Evolutionary conservation across 2,888 invertebrate species (phyloP).

Genomic region (Nasonovia ribisnigri): DNA sequence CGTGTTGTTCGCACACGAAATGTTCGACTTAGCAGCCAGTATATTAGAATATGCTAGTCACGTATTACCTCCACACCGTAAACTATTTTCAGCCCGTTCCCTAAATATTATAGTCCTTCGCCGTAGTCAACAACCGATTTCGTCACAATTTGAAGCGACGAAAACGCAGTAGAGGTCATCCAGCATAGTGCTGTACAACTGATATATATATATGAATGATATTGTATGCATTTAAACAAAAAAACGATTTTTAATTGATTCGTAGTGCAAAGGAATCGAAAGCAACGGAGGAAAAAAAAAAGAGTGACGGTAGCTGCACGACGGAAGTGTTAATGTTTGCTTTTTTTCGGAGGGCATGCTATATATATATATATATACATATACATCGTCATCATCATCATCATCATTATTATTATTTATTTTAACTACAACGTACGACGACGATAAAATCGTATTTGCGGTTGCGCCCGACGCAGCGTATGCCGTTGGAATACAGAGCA

Average conservation of each 20-base stretch:
- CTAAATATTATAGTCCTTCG: not conserved
- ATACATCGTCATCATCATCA: not conserved
- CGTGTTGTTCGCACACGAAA: not conserved
- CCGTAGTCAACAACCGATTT: not conserved
- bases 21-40: not conserved
- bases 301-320: not conserved
- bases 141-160: not conserved
- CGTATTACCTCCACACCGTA: not conserved
- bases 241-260: constrained; percentile 21
- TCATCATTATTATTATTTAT: constrained; percentile 12
- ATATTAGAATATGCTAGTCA: not conserved
- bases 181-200: not conserved
- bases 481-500: not conserved
- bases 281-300: not conserved
- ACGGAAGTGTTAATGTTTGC: not conserved
- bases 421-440: constrained; percentile 17
- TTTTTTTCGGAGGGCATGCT: not conserved
- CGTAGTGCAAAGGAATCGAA: not conserved
- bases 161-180: not conserved
- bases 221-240: not conserved
- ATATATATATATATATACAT: not conserved
- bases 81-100: not conserved
- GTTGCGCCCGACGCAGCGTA: not conserved
- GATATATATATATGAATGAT: not conserved
- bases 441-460: constrained; percentile 22